phyloP scores from a whole-genome alignment of 2,113 vertebrate species.

The Empidonax traillii region DNA sequence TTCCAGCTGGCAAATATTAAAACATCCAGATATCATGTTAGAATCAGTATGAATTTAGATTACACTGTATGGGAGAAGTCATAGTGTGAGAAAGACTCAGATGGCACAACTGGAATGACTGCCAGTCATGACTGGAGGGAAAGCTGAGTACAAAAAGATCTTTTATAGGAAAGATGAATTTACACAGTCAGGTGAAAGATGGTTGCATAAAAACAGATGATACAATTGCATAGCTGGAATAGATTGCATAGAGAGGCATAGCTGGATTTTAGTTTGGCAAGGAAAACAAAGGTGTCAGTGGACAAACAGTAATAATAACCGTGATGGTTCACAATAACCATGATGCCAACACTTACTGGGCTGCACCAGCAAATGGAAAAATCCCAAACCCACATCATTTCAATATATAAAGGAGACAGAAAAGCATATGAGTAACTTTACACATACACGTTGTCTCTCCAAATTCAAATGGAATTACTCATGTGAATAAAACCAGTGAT shows the following conservation, averaged over 20 bases:
- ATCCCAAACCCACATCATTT: conserved; percentile 1
- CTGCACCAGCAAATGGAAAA: not conserved
- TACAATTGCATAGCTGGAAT: conserved; percentile 17
- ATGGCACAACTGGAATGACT: conserved; percentile 6
- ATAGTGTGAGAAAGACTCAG: conserved; percentile 37
- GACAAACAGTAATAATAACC: conserved; percentile 6
- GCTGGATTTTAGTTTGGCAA: conserved; percentile 10
- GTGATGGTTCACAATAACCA: not conserved
- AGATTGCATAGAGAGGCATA: not conserved
- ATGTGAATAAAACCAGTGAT: conserved; percentile 63
- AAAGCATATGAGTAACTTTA: conserved; percentile 44
- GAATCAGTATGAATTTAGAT: not conserved
- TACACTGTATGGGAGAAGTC: not conserved
- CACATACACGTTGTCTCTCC: conserved; percentile 11
- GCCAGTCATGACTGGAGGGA: not conserved
- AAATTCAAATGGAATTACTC: conserved; percentile 66
- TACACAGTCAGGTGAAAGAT: conserved; percentile 25
- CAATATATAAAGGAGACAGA: conserved; percentile 45
- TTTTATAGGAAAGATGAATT: conserved; percentile 9
- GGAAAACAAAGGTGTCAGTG: conserved; percentile 31
- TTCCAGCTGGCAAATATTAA: conserved; percentile 37
- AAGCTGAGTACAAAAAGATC: not conserved
- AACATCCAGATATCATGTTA: not conserved
- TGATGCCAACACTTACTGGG: conserved; percentile 13
- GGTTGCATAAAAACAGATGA: not conserved